Base-by-base conservation (phyloP, 1,140 invertebrate genomes). In the Drosophila nigrodunni region DNA sequence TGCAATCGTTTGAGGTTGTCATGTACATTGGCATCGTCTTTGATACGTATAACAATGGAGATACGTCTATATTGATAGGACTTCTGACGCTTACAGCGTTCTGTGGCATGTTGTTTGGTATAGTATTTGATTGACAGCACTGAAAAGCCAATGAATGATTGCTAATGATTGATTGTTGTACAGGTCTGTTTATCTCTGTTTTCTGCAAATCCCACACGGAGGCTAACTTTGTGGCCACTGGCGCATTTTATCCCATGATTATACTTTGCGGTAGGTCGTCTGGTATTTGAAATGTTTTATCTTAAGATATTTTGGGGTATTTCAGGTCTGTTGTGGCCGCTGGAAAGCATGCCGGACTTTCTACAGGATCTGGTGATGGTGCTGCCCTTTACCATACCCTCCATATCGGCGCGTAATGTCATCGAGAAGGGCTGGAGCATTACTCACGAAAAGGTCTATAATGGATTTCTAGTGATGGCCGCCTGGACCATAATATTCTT, bases 161-260 rank as follows among this genome's bases (percentile, higher is more conserved):
- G 25, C 6, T 43, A 41, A 54, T 8, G 21, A 11, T 4, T 41
- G 30, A 13, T 8, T n/a, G 6, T 43, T 4, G 0, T 3, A 30
- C 25, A 88, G 92, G 92, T 73, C 95, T 98, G 78, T 93, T 97
- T 1, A 95, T 98, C 41, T 98, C 97, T 0, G 94, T 97, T 0
- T 92, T 96, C 25, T 97, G 96, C 78, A 94, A 95, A 9, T 95
- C 96, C 39, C 97, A 97, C 77, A 95, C 94, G 0, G 93, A 96
- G 65, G 96, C 97, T 0, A 97, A 98, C 93, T 97, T 97, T 90
- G 93, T 97, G 15, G 94, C 97, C 5, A 95, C 97, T 0, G 97
- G 97, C 1, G 96, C 95, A 59, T 98, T 98, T 85, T 98, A 97
- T 89, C 97, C 97, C 0, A 95, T 97, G 93, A 95, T 98, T 65